phyloP scores from a whole-genome alignment of 2,113 vertebrate species.

The Pandion haliaetus region DNA sequence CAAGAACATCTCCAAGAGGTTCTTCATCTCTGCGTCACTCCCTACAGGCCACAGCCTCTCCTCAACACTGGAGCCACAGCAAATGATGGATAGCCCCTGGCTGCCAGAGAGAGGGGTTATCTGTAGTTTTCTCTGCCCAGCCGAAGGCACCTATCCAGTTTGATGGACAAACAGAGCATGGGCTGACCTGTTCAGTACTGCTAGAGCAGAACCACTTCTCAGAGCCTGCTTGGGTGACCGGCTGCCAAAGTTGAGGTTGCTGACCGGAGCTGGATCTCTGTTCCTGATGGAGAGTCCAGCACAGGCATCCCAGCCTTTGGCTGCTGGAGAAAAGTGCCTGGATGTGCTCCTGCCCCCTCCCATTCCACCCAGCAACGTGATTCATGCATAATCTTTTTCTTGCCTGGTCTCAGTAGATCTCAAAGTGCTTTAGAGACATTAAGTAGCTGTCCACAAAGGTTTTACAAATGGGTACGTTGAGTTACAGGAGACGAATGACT shows the following conservation, averaged over 20 bases:
- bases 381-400: not conserved
- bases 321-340: not conserved
- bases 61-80: not conserved
- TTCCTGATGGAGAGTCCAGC: not conserved
- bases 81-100: not conserved
- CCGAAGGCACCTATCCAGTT: not conserved
- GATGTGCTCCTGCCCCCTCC: not conserved
- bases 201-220: slow-evolving; percentile 1
- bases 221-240: not conserved
- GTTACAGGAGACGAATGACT: not conserved
- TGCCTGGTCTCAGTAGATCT: not conserved
- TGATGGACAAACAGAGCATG: not conserved
- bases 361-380: not conserved
- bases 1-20: not conserved
- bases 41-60: not conserved
- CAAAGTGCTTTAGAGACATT: not conserved
- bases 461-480: not conserved
- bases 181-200: not conserved
- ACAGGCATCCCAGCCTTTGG: not conserved
- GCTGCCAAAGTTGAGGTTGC: not conserved
- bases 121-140: not conserved
- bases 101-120: not conserved
- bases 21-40: not conserved
- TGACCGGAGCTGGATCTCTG: not conserved
- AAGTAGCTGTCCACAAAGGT: not conserved